Evolutionary conservation across 2,888 invertebrate species (phyloP).

Genomic region (Metallyticus violacea): DNA sequence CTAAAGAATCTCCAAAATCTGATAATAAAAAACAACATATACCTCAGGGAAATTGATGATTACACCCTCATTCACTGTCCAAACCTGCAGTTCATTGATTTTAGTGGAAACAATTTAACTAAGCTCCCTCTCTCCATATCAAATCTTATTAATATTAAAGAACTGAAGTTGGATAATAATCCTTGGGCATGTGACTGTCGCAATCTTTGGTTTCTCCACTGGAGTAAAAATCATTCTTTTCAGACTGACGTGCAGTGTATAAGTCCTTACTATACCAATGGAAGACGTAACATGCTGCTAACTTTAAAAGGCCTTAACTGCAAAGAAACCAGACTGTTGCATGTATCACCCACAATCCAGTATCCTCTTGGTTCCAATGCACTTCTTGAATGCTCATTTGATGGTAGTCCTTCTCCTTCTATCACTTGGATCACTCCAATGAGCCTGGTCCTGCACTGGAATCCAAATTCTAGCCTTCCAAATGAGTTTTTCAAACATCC

Average conservation of each 20-base stretch:
- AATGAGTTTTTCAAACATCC: conserved; percentile 68
- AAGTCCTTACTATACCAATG: conserved; percentile 53
- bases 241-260: conserved; percentile 64
- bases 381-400: conserved; percentile 71
- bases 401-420: conserved; percentile 73
- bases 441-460: conserved; percentile 71
- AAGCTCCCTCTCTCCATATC: conserved; percentile 69
- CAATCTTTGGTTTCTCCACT: conserved; percentile 71
- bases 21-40: conserved; percentile 59
- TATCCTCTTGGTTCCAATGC: conserved; percentile 66
- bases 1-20: conserved; percentile 58
- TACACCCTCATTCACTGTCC: conserved; percentile 62
- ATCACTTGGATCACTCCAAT: conserved; percentile 84
- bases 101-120: conserved; percentile 67
- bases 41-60: conserved; percentile 60
- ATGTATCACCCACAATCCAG: conserved; percentile 60
- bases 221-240: conserved; percentile 51
- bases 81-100: conserved; percentile 59
- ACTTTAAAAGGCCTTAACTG: conserved; percentile 71
- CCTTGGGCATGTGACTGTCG: conserved; percentile 85
- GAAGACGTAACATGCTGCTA: conserved; percentile 59
- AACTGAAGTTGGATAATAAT: conserved; percentile 68
- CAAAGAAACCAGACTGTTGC: conserved; percentile 59
- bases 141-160: conserved; percentile 59
- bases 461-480: conserved; percentile 65